Evolutionary conservation across 2,113 vertebrate genomes (phyloP).

Genomic region (Nesoenas mayeri): DNA sequence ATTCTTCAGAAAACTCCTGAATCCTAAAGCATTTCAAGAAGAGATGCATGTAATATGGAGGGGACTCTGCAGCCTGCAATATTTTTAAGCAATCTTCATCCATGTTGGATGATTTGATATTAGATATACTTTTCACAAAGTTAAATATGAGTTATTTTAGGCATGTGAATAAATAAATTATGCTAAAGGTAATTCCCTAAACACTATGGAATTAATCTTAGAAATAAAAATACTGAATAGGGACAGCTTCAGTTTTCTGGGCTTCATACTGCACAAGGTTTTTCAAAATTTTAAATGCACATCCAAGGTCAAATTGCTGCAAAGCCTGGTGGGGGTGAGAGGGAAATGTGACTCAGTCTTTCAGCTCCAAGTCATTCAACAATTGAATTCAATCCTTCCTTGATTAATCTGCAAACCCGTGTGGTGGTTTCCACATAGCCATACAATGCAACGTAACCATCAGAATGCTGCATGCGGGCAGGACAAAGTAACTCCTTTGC

Average conservation of each 20-base stretch:
- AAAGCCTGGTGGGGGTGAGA: neutral
- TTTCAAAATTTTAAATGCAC: neutral
- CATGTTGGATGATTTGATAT: neutral
- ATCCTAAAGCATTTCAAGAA: neutral
- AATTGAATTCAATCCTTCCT: neutral
- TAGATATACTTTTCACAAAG: neutral
- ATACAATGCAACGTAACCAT: fast-evolving
- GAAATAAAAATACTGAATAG: neutral
- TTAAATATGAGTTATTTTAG: neutral
- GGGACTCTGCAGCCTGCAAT: neutral
- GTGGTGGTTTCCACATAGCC: neutral
- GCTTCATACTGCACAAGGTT: neutral
- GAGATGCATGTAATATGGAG: neutral
- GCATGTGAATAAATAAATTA: neutral
- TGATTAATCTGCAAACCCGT: neutral
- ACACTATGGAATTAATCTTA: neutral
- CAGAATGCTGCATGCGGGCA: neutral
- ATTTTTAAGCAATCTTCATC: neutral
- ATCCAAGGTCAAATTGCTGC: neutral
- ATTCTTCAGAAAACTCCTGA: neutral
- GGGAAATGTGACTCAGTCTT: neutral
- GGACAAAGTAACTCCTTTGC: neutral
- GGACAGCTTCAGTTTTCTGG: neutral
- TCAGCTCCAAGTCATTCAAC: neutral
- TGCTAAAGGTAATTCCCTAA: neutral